These are phyloP conservation scores for Cephus pulcher DNA, from an alignment of 2,888 invertebrate genomes.

Conservation along the genomic window DNA sequence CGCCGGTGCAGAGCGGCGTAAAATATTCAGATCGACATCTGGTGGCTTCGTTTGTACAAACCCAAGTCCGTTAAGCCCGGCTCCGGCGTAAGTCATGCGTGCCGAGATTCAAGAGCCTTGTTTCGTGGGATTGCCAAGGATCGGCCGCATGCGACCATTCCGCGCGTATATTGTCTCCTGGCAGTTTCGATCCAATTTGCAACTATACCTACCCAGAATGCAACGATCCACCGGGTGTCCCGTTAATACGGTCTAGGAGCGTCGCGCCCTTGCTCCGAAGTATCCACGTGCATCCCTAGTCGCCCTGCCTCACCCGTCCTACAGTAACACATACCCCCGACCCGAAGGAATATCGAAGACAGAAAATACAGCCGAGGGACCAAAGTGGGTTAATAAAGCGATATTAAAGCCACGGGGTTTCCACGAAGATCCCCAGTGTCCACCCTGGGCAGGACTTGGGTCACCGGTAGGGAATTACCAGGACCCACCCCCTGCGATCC, in stretches of 20 bases:
- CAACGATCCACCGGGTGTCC: too few relatives aligned
- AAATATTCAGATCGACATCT: conserved; percentile 64
- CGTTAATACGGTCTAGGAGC: too few relatives aligned
- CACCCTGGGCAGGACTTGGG: conserved; percentile 44
- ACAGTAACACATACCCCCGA: too few relatives aligned
- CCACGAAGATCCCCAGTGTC: conserved; percentile 53
- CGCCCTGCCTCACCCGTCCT: too few relatives aligned
- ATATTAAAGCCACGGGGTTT: conserved; percentile 63
- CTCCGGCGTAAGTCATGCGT: conserved; percentile 63
- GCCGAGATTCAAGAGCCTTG: conserved; percentile 61
- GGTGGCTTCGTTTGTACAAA: conserved; percentile 60
- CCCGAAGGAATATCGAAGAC: too few relatives aligned
- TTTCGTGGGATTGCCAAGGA: conserved; percentile 61
- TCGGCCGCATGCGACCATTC: conserved; percentile 33
- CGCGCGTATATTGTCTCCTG: conserved; percentile 32
- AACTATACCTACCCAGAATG: conserved; percentile 26
- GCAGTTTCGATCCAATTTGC: conserved; percentile 49
- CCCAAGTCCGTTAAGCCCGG: conserved; percentile 63
- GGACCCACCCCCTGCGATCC: conserved; percentile 33
- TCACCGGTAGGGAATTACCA: conserved; percentile 43
- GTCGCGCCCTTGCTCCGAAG: too few relatives aligned
- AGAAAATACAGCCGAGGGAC: not conserved
- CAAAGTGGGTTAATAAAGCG: conserved; percentile 64
- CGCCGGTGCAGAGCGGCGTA: conserved; percentile 25
- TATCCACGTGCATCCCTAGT: too few relatives aligned